Evolutionary conservation across 2,888 invertebrate species (phyloP), one percentile per base, ranked within the genome.

Genomic region (Philereme transversata): DNA sequence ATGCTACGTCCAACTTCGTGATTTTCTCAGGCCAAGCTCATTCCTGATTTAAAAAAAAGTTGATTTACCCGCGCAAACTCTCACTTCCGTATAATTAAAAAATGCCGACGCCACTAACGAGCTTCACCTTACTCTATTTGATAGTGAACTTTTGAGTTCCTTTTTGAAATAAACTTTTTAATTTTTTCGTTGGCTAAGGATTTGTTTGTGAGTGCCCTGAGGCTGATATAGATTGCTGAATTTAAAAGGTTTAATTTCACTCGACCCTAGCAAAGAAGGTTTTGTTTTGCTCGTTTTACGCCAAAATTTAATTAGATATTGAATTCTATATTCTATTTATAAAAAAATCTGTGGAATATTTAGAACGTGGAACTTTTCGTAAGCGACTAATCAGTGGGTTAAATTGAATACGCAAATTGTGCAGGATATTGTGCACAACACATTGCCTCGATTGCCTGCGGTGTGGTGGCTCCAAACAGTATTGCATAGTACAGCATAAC

Each of bases 41-140:
- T 68, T 64, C 58, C 68, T 63, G 66, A 65, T 68, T 69, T 64
- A 62, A 65, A 69, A 69, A 60, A 67, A 68, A 65, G 65, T 67
- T 66, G 68, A 68, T 68, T 70, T 71, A 66, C 63, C 71, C 68
- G 67, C 71, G 66, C 67, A 63, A 70, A 69, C 78, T 76, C 75
- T 68, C 62, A 70, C 77, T 84, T 84, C 82, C 83, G 81, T 81
- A 78, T 83, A 84, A 84, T 86, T 86, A 83, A 83, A 82, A 81
- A 84, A 80, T 71, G 64, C 70, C 68, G 77, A 68, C 79, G 76
- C 76, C 74, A 76, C 82, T 86, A 84, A 86, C 83, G 84, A 84
- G 81, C 77, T 67, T 74, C 75, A 79, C 78, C 78, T 76, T 76
- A 72, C 72, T 76, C 74, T 78, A 81, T 79, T 81, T 75, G 78